These are phyloP conservation scores for Cephus runcator DNA, from an alignment of 2,888 invertebrate species.

Conservation along the genomic window DNA sequence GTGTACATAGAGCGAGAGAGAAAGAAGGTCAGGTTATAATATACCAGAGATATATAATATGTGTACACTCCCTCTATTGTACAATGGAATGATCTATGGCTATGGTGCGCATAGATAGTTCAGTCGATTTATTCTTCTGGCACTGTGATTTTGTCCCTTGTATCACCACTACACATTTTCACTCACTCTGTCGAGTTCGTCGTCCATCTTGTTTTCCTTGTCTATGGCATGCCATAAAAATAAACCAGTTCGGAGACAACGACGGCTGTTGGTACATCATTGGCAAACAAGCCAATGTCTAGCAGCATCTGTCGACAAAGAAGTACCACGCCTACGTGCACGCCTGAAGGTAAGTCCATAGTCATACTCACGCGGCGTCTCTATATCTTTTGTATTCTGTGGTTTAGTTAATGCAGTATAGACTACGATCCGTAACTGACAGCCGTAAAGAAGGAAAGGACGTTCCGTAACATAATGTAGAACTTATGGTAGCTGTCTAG, in stretches of 20 bases:
- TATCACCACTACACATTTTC: neutral
- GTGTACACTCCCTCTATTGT: constrained; percentile 53
- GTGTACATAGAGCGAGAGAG: constrained; percentile 45
- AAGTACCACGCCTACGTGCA: no score
- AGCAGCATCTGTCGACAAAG: neutral
- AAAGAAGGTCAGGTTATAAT: constrained; percentile 30
- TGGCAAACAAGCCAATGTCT: neutral
- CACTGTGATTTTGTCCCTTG: no score
- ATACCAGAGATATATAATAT: constrained; percentile 46
- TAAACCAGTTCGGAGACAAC: constrained; percentile 2
- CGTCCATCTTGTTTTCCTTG: neutral
- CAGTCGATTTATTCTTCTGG: constrained; percentile 25
- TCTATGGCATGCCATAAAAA: neutral
- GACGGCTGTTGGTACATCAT: neutral
- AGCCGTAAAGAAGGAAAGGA: no score
- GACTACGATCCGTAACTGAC: no score
- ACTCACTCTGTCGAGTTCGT: neutral
- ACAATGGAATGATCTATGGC: constrained; percentile 57
- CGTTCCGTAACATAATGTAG: no score
- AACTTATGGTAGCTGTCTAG: no score
- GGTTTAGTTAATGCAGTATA: no score
- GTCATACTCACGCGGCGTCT: no score
- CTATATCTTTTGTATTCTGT: no score
- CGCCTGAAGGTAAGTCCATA: no score
- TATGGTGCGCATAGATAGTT: constrained; percentile 26